A percentile compares a stretch with the other conserved stretches of the same genome.
Conservation (phyloP, 2,113 vertebrate genomes). For the Halcyon malimbica region DNA sequence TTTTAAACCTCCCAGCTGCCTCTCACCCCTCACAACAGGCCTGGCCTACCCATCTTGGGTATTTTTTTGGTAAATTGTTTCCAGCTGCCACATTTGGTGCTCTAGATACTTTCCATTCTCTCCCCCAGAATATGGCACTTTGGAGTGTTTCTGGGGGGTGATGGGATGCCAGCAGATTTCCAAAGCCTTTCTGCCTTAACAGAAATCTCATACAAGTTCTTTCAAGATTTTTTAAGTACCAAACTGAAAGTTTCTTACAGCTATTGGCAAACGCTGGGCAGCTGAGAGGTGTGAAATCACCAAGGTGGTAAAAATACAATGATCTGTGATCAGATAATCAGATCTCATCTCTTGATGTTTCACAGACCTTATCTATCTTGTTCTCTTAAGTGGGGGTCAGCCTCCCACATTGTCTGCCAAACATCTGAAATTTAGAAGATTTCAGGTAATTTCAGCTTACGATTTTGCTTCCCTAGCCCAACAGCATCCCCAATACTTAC, state of each 20-base stretch:
- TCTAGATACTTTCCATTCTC: conserved; percentile 33
- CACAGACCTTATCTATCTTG: not conserved
- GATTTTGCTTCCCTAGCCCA: not conserved
- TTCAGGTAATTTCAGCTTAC: not conserved
- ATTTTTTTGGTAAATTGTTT: not conserved
- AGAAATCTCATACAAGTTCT: not conserved
- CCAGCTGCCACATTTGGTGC: conserved; percentile 74
- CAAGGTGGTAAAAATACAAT: not conserved
- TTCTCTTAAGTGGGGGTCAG: not conserved
- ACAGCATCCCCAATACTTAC: not conserved
- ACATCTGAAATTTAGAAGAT: not conserved
- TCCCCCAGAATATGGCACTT: conserved; percentile 33
- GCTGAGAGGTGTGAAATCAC: not conserved
- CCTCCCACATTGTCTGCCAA: not conserved
- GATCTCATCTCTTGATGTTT: not conserved
- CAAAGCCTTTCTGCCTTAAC: conserved; percentile 2
- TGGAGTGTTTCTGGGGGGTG: conserved; percentile 14
- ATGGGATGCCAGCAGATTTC: conserved; percentile 12
- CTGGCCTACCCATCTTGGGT: conserved; percentile 42
- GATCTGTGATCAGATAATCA: not conserved
- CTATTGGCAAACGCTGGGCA: not conserved
- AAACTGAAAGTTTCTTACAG: not conserved
- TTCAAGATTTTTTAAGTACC: not conserved
- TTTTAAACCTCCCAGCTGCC: conserved; percentile 74
- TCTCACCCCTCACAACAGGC: conserved; percentile 22